A percentile compares a stretch with the other conserved stretches of the same genome.
Evolutionary conservation across 2,797 vertebrate species (phyloP).

Genomic region (Sebastes steindachneri): DNA sequence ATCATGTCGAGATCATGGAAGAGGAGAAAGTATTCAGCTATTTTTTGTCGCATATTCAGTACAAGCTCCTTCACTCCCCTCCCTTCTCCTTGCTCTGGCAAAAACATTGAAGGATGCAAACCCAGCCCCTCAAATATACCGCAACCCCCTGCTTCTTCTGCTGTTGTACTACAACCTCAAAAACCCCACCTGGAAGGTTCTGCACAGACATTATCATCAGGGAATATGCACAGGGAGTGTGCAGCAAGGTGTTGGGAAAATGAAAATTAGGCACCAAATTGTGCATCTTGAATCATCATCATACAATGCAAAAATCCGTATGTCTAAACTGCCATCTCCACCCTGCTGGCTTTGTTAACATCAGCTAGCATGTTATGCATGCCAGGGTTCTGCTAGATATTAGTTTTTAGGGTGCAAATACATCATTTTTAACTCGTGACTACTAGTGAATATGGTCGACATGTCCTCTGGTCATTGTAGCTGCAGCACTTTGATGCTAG

Average conservation of each 20-base stretch:
- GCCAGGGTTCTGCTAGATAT: too few species aligned
- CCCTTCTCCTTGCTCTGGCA: slow-evolving; percentile 33
- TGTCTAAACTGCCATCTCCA: slow-evolving; percentile 15
- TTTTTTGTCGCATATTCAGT: slow-evolving; percentile 72
- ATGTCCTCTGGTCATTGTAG: slow-evolving; percentile 17
- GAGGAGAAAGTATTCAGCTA: not conserved
- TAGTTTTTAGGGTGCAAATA: not conserved
- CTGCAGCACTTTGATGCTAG: slow-evolving; percentile 23
- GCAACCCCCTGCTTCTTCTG: slow-evolving; percentile 58
- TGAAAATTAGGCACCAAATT: not conserved
- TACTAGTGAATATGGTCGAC: not conserved
- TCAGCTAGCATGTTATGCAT: slow-evolving; percentile 12
- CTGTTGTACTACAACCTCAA: not conserved
- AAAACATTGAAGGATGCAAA: slow-evolving; percentile 62
- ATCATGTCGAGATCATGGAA: not conserved
- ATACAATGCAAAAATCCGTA: not conserved
- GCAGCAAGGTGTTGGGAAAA: not conserved
- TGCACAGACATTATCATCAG: not conserved
- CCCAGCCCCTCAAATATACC: slow-evolving; percentile 77
- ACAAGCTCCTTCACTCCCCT: slow-evolving; percentile 40
- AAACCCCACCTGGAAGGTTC: slow-evolving; percentile 15
- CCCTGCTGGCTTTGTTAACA: slow-evolving; percentile 37
- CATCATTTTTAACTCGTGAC: not conserved
- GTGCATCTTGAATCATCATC: not conserved
- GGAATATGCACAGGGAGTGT: not conserved